These are phyloP conservation scores for Rhinogobius similis DNA, from an alignment of 2,113 vertebrate genomes.

Conservation along the genomic window DNA sequence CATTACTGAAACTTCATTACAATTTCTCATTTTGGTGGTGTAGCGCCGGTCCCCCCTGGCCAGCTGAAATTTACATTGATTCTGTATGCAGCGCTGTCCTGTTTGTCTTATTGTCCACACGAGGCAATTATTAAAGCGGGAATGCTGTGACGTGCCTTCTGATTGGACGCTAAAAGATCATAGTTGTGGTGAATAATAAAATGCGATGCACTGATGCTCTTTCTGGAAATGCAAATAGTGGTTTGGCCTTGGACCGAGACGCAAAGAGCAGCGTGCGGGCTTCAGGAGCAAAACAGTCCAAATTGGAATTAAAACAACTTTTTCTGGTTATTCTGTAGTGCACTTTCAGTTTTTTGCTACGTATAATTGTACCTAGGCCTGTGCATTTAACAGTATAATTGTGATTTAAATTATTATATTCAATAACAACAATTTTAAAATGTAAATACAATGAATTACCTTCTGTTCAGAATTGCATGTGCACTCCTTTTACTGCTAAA, in stretches of 20 bases:
- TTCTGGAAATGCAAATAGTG: slow-evolving; percentile 21
- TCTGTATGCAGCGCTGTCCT: slow-evolving; percentile 50
- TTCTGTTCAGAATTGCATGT: too few relatives aligned
- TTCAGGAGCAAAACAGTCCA: background rate
- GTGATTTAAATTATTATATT: too few relatives aligned
- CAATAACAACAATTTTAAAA: too few relatives aligned
- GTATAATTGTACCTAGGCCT: too few relatives aligned
- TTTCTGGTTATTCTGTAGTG: background rate
- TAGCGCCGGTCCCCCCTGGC: slow-evolving; percentile 43
- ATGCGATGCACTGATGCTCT: slow-evolving; percentile 27
- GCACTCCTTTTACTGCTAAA: too few relatives aligned
- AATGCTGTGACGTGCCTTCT: slow-evolving; percentile 53
- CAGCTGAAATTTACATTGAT: slow-evolving; percentile 61
- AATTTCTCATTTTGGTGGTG: slow-evolving; percentile 48
- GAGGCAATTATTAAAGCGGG: slow-evolving; percentile 54
- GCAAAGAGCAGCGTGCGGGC: slow-evolving; percentile 8
- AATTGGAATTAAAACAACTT: background rate
- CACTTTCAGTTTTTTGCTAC: background rate
- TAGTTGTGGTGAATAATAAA: slow-evolving; percentile 56
- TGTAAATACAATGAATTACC: too few relatives aligned
- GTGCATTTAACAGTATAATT: too few relatives aligned
- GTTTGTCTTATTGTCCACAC: slow-evolving; percentile 57
- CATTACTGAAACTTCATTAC: slow-evolving; percentile 43
- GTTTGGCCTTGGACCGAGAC: background rate
- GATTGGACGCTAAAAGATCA: slow-evolving; percentile 56